These are phyloP conservation scores for Etheostoma nigrum DNA, from an alignment of 2,797 vertebrate species.

Conservation along the genomic window DNA sequence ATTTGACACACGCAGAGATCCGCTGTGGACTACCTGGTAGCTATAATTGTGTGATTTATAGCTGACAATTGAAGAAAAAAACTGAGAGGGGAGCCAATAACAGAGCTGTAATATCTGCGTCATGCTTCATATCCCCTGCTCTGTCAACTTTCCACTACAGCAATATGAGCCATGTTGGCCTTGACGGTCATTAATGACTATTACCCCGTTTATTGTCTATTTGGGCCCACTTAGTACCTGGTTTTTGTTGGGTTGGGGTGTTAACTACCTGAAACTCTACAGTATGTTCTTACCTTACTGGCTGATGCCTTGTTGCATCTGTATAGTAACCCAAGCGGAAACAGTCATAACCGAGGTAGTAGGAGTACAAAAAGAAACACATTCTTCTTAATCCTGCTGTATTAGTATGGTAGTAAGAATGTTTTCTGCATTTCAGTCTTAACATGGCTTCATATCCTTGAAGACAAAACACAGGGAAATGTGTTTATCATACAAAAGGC, in stretches of 20 bases:
- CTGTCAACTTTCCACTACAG: conserved; percentile 50
- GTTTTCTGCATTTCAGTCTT: not conserved
- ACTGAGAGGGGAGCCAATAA: conserved; percentile 57
- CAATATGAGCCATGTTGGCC: conserved; percentile 57
- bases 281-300: conserved; percentile 56
- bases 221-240: conserved; percentile 61
- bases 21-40: conserved; percentile 1
- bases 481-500: not conserved
- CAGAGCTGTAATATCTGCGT: conserved; percentile 47
- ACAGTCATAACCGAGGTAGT: not conserved
- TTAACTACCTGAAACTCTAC: conserved; percentile 43
- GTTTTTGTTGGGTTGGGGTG: conserved; percentile 37
- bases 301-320: conserved; percentile 34
- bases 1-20: conserved; percentile 25
- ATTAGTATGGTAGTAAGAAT: not conserved
- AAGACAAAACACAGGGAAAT: not conserved
- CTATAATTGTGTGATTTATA: conserved; percentile 69
- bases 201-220: conserved; percentile 64
- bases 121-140: conserved; percentile 61
- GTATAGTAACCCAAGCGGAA: conserved; percentile 9
- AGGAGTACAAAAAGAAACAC: not conserved
- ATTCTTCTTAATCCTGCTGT: not conserved
- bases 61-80: conserved; percentile 25
- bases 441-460: conserved; percentile 8
- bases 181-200: conserved; percentile 65